Evolutionary conservation across 2,113 vertebrate species (phyloP), one percentile per base, ranked within the genome.

Genomic region (Lepus europaeus): DNA sequence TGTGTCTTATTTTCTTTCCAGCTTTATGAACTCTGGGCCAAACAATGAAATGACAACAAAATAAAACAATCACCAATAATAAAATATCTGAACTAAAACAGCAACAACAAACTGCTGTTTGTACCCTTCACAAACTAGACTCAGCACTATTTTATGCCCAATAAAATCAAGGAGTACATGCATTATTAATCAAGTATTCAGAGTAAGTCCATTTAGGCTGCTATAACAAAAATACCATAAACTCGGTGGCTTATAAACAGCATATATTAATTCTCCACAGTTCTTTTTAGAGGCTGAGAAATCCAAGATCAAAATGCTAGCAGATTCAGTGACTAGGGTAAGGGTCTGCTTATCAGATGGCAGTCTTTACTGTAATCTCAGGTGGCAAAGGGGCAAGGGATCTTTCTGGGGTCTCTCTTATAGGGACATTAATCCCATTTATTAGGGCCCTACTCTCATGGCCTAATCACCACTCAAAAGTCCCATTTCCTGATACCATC

Each of bases 161-260:
- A 87, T n/a, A 87, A 88, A 80, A 84, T 84, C 2, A 79, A 93
- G 93, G 93, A 45, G 87, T 22, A 92, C 36, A 63, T 90, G 14
- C 6, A 45, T 84, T 90, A 68, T 84, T 84, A 77, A 80, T 69
- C 6, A 23, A 56, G 9, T 91, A 91, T 64, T 70, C 10, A 49
- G 9, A 69, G 9, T 39, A 9, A 49, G 39, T 56, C 25, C 13
- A 53, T 53, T 79, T 74, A 45, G 23, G 17, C 8, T 33, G 33
- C 12, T 81, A 2, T 56, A 74, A 74, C 16, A 74, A 45, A 82
- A 70, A 19, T 80, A 56, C 11, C 22, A 87, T 64, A 81, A 87
- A 33, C 29, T 10, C 36, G 72, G 33, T 91, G n/a, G 17, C 22
- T 56, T 91, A 80, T 64, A 45, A 90, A 14, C 16, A 91, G n/a